Percentiles rank a stretch among this genome's conserved stretches.
phyloP scores from a whole-genome alignment of 2,113 vertebrate species.

The Procavia capensis region DNA sequence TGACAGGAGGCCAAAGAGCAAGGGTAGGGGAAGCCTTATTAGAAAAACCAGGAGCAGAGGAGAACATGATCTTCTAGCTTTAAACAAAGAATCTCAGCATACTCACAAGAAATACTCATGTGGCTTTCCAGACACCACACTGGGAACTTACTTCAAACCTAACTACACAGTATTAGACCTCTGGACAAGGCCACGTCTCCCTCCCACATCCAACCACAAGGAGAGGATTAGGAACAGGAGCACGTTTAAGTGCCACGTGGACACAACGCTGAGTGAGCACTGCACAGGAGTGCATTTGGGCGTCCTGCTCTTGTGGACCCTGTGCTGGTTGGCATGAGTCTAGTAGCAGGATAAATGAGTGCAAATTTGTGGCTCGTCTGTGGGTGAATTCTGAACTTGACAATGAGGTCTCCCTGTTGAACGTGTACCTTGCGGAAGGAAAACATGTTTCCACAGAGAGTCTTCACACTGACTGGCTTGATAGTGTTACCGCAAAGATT shows the following conservation, averaged over 20 bases:
- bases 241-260: background rate
- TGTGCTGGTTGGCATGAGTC: background rate
- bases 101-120: background rate
- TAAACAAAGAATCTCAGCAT: background rate
- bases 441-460: conserved; percentile 89
- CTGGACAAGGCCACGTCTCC: background rate
- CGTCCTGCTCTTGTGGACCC: background rate
- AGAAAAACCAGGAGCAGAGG: background rate
- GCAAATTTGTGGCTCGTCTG: conserved; percentile 93
- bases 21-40: background rate
- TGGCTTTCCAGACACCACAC: background rate
- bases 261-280: background rate
- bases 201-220: background rate
- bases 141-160: background rate
- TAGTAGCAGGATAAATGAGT: conserved; percentile 92
- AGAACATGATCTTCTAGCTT: background rate
- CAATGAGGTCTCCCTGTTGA: conserved; percentile 92
- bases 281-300: background rate
- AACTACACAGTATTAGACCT: conserved; percentile 63
- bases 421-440: conserved; percentile 91
- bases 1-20: background rate
- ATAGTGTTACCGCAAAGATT: conserved; percentile 92
- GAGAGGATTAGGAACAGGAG: background rate
- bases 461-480: conserved; percentile 91
- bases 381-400: conserved; percentile 92